These are phyloP conservation scores for Aphodius granarius DNA, from an alignment of 2,888 invertebrate genomes.

Conservation along the genomic window DNA sequence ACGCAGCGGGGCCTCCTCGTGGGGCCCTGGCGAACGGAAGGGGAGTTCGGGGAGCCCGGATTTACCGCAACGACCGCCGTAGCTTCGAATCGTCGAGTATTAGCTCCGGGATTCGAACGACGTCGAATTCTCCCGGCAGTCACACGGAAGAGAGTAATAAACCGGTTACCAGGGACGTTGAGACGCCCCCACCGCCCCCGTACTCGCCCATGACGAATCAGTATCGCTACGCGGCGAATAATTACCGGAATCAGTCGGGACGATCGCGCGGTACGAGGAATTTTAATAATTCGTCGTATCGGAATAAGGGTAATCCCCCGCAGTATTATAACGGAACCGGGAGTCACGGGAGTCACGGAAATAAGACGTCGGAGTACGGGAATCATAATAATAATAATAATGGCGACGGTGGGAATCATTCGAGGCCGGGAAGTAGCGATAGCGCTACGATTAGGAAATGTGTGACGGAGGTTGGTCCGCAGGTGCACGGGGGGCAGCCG, in stretches of 20 bases:
- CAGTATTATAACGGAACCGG: background rate
- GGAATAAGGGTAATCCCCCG: background rate
- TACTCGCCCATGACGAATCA: conserved; percentile 26
- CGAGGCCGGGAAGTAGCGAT: background rate
- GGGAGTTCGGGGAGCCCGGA: conserved; percentile 16
- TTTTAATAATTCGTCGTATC: background rate
- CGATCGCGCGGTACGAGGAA: background rate
- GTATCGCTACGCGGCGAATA: background rate
- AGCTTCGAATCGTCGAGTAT: conserved; percentile 38
- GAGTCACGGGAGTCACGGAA: background rate
- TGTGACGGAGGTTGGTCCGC: conserved; percentile 20
- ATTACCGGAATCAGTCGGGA: background rate
- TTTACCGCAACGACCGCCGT: conserved; percentile 18
- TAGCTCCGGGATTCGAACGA: conserved; percentile 42
- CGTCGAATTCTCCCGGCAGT: conserved; percentile 47
- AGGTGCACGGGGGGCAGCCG: conserved; percentile 33
- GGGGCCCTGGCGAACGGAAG: background rate
- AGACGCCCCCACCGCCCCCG: conserved; percentile 29
- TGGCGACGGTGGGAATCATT: background rate
- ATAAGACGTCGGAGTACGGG: conserved; percentile 15
- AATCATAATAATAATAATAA: conserved; percentile 13
- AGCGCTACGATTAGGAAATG: background rate
- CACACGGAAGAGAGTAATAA: conserved; percentile 33
- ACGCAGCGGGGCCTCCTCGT: background rate
- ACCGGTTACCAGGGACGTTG: conserved; percentile 14